phyloP scores from a whole-genome alignment of 2,797 vertebrate genomes.

The Lateolabrax maculatus region DNA sequence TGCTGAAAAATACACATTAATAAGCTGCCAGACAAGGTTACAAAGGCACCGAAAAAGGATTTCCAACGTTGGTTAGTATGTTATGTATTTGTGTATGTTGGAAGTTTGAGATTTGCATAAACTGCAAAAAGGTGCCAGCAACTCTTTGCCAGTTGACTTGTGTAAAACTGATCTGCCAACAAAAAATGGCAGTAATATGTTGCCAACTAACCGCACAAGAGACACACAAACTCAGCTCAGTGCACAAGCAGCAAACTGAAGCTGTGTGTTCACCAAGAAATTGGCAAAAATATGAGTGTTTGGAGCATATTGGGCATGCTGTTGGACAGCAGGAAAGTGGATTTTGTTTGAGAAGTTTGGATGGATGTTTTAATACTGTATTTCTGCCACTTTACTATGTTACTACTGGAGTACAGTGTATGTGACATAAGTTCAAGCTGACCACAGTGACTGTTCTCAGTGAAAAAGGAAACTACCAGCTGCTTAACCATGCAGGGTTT shows the following conservation, averaged over 20 bases:
- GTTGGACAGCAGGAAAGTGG: background rate
- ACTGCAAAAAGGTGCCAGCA: background rate
- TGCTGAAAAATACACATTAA: background rate
- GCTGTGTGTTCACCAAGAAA: slow-evolving; percentile 9
- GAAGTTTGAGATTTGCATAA: slow-evolving; percentile 3
- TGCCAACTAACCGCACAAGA: slow-evolving; percentile 6
- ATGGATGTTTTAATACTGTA: slow-evolving; percentile 5
- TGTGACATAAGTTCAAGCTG: slow-evolving; percentile 8
- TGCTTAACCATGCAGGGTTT: background rate
- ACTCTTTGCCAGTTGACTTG: slow-evolving; percentile 9
- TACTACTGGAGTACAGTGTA: slow-evolving; percentile 1
- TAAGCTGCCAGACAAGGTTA: background rate
- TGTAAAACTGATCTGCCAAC: slow-evolving; percentile 11
- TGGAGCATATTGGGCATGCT: slow-evolving; percentile 1
- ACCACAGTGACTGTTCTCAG: background rate
- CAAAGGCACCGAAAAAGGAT: background rate
- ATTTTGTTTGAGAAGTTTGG: slow-evolving; percentile 14
- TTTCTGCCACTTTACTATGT: slow-evolving; percentile 14
- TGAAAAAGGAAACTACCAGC: background rate
- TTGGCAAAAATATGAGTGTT: background rate
- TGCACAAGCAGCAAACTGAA: slow-evolving; percentile 18
- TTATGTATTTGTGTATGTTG: background rate
- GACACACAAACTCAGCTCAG: slow-evolving; percentile 8
- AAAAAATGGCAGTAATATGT: background rate
- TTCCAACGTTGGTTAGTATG: background rate